Conservation (phyloP, 2,797 vertebrate genomes). For the Merluccius polli region DNA sequence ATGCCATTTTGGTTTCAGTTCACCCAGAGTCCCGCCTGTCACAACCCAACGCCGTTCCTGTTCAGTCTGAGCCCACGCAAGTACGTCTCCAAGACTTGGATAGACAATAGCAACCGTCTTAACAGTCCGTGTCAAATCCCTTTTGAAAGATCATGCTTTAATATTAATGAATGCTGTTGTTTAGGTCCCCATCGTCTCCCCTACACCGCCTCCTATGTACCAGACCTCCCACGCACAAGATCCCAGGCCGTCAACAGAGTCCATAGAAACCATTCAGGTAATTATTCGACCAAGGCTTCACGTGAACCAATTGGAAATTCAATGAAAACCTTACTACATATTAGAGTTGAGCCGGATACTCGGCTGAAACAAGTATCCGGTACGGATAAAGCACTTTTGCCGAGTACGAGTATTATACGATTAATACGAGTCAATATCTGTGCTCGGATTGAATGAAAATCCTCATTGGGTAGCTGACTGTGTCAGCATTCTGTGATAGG, state of each 20-base stretch:
- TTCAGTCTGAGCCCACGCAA: slow-evolving; percentile 89
- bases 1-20: slow-evolving; percentile 61
- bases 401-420: no score
- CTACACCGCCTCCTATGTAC: slow-evolving; percentile 86
- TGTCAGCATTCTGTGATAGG: no score
- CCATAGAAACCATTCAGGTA: slow-evolving; percentile 91
- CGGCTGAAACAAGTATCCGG: no score
- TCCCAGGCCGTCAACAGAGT: slow-evolving; percentile 81
- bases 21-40: slow-evolving; percentile 87
- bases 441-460: no score
- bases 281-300: slow-evolving; percentile 18
- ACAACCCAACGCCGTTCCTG: slow-evolving; percentile 83
- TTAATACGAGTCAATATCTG: no score
- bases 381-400: no score
- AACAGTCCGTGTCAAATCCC: not conserved
- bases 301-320: not conserved
- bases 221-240: slow-evolving; percentile 87
- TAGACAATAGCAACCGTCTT: not conserved
- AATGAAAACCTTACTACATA: no score
- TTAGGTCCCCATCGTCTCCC: slow-evolving; percentile 87
- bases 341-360: no score
- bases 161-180: not conserved
- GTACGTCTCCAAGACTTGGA: slow-evolving; percentile 61
- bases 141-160: not conserved
- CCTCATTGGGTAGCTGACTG: no score